Base-by-base conservation (phyloP, 2,888 invertebrate species). In the Hipparchia semele region DNA sequence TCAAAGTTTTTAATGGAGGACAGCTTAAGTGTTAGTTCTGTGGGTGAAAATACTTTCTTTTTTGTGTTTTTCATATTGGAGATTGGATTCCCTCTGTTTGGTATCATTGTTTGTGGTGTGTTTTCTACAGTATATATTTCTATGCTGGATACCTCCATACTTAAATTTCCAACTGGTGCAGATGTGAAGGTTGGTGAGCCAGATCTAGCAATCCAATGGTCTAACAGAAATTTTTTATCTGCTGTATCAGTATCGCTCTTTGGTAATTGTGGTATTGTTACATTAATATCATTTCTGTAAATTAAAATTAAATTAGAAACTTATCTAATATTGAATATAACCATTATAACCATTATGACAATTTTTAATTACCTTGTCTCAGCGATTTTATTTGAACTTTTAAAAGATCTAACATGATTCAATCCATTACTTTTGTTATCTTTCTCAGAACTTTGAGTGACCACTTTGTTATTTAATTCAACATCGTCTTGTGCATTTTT, bases 171-270 rank as follows among this genome's bases (percentile, higher is more conserved):
- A 62, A 92, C 86, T 6, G 94, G 94, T 12, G 89, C 94, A 54
- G 94, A 93, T 49, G 90, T 90, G 80, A 94, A 94, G 68, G 93
- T 94, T 4, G 94, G 94, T 70, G 92, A 87, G 64, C 94, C 94
- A 68, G 94, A 90, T 79, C 93, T 85, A 33, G 94, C 94, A 72
- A 94, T 94, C 94, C 94, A 94, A 77, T 94, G 94, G 76, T 94
- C 94, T 70, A 95, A 80, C 68, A 95, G 82, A 77, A 92, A 88
- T 79, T 94, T 94, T 82, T 94, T 94, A 78, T 94, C 94, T 0
- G 94, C 90, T 76, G 88, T 94, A 73, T 91, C 91, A 73, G 83
- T 87, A 70, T 90, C 89, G 66, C 83, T 89, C 77, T 87, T 89
- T 54, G 87, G 84, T 39, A 79, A 77, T 79, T 82, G 82, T 67